Evolutionary conservation across 2,113 vertebrate species (phyloP), one percentile per base, ranked within the genome.

Genomic region (Siniperca knerii): DNA sequence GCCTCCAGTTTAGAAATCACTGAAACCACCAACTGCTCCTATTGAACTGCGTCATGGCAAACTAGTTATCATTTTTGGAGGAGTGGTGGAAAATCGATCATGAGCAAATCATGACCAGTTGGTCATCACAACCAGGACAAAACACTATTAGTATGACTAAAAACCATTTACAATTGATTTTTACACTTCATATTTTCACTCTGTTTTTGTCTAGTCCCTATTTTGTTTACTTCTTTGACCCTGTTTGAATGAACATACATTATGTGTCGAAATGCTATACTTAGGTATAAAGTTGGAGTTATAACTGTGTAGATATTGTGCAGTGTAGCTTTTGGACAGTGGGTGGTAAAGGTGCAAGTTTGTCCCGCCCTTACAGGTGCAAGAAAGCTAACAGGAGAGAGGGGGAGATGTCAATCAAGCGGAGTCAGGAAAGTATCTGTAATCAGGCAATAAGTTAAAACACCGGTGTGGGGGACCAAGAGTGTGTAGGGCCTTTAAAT

Each of bases 1-100:
- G 77, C 70, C 69, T 74, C 35, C 46, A 74, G 44, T 70, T 67
- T 33, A 65, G 55, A 85, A 82, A 85, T 13, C 62, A 69, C 74
- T 15, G 48, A 81, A 88, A 86, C 72, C 78, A 65, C 71, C 46
- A 80, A 75, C 84, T 78, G 80, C 48, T 85, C 33, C 35, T 23
- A 20, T 42, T 57, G 20, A 75, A 5, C 62, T 21, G 66, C 16
- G 33, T 16, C 8, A 15, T 2, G 8, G 0, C 0, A 42, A 58
- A 58, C 33, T 4, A 4, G 6, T 46, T 54, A 9, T 42, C 29
- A 46, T 9, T 10, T 23, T 1, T 50, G 1, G 20, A 40, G 4
- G 55, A 66, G 9, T 2, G 10, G 10, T 8, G 1, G 29, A 3
- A 25, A 54, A 58, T 35, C 0, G 8, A 67, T 74, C 15, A 64